Percentiles rank a stretch among this genome's conserved stretches.
phyloP scores from a whole-genome alignment of 2,888 invertebrate genomes.

The Epirrhoe alternata region DNA sequence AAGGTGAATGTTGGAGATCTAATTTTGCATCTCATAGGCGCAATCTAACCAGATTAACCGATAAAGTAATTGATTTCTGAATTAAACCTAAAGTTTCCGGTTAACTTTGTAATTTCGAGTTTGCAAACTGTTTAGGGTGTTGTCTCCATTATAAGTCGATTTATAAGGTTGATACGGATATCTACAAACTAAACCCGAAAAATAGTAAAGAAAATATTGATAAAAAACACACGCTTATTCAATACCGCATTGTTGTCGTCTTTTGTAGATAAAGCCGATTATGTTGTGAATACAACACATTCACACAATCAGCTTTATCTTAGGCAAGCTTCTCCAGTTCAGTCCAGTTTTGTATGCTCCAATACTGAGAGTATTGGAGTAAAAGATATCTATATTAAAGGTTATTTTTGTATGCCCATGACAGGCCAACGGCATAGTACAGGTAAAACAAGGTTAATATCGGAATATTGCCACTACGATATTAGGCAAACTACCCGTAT shows the following conservation, averaged over 20 bases:
- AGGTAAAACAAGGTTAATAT: neutral
- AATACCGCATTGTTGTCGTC: too few relatives aligned
- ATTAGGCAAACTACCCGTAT: conserved; percentile 18
- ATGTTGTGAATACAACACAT: too few relatives aligned
- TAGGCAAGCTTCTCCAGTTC: too few relatives aligned
- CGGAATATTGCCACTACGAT: conserved; percentile 13
- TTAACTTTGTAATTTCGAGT: conserved; percentile 27
- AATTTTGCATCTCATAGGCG: neutral
- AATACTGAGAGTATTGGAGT: too few relatives aligned
- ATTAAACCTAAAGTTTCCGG: conserved; percentile 20
- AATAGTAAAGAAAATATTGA: too few relatives aligned
- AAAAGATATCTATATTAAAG: too few relatives aligned
- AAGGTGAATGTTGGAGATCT: neutral
- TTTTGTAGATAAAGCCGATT: too few relatives aligned
- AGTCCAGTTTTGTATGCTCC: too few relatives aligned
- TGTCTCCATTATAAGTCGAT: neutral
- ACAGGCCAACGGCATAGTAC: neutral
- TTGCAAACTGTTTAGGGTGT: conserved; percentile 20
- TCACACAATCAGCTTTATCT: too few relatives aligned
- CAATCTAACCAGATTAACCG: neutral
- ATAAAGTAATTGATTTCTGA: conserved; percentile 3
- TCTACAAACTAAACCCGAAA: too few relatives aligned
- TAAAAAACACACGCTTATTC: too few relatives aligned
- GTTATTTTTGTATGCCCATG: too few relatives aligned
- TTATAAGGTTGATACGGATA: neutral